These are phyloP conservation scores for Bombus superbus DNA, from an alignment of 1,140 invertebrate genomes.

Conservation along the genomic window DNA sequence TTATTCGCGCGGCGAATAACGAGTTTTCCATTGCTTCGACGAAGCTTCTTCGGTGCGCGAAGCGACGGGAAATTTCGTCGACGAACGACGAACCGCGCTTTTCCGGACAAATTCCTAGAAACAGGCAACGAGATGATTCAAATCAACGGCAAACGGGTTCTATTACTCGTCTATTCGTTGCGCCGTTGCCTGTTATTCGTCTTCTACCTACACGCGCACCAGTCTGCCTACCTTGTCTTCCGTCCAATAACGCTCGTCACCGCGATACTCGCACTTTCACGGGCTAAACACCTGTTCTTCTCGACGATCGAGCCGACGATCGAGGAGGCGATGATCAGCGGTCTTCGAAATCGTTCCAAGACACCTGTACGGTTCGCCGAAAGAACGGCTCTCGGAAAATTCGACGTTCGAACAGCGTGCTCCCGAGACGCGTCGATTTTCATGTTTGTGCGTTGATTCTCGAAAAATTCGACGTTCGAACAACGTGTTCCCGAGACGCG, in stretches of 20 bases:
- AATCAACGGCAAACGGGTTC: constrained; percentile 17
- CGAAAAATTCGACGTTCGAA: too few relatives aligned
- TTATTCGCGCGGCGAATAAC: not conserved
- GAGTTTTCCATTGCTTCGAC: too few relatives aligned
- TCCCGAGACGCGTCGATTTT: too few relatives aligned
- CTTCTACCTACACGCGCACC: constrained; percentile 6
- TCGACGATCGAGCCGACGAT: constrained; percentile 1
- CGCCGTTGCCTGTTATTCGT: constrained; percentile 10
- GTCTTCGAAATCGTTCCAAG: constrained; percentile 14
- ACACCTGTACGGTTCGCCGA: not conserved
- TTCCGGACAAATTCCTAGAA: not conserved
- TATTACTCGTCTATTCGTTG: constrained; percentile 34
- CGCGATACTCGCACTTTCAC: constrained; percentile 48
- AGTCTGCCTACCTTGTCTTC: not conserved
- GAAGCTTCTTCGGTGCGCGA: too few relatives aligned
- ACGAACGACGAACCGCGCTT: not conserved
- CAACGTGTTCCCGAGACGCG: too few relatives aligned
- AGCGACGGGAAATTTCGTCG: not conserved
- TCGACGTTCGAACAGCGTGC: too few relatives aligned
- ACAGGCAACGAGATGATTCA: constrained; percentile 6
- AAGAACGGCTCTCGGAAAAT: not conserved
- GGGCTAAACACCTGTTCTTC: constrained; percentile 53
- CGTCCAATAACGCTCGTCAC: constrained; percentile 23
- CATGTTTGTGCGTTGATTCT: too few relatives aligned
- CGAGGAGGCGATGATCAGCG: constrained; percentile 7